These are phyloP conservation scores for Ochropleura leucogaster DNA, from an alignment of 2,888 invertebrate genomes.

Conservation along the genomic window DNA sequence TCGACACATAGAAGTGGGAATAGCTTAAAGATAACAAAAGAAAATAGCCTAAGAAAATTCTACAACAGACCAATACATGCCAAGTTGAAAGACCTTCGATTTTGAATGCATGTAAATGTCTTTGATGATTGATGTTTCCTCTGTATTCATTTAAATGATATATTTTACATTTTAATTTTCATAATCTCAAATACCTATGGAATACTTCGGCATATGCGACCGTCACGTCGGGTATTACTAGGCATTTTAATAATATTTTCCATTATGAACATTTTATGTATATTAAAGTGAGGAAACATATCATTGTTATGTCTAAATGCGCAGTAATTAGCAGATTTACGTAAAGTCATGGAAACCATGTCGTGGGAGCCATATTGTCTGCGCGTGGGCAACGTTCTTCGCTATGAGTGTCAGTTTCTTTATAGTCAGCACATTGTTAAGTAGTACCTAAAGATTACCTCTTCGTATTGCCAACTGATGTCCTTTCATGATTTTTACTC, in stretches of 20 bases:
- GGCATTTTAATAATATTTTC: constrained; percentile 63
- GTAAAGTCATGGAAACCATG: constrained; percentile 88
- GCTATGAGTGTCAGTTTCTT: constrained; percentile 66
- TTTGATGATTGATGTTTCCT: constrained; percentile 27
- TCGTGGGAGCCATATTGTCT: constrained; percentile 87
- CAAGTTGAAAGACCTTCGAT: constrained; percentile 39
- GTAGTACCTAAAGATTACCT: constrained; percentile 65
- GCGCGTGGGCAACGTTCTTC: constrained; percentile 57
- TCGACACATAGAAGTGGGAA: neutral
- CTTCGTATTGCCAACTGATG: constrained; percentile 76
- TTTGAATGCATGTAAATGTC: constrained; percentile 37
- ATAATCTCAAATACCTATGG: constrained; percentile 2
- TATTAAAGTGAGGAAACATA: constrained; percentile 77
- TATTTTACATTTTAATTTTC: neutral
- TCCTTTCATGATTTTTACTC: constrained; percentile 78
- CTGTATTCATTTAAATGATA: constrained; percentile 17
- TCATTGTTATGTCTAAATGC: constrained; percentile 81
- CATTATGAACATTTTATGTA: constrained; percentile 66
- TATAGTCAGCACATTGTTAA: constrained; percentile 73
- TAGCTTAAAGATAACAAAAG: constrained; percentile 3
- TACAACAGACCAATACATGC: constrained; percentile 4
- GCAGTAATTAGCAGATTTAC: constrained; percentile 85
- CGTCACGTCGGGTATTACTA: constrained; percentile 16
- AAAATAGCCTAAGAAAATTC: constrained; percentile 20
- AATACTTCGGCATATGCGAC: neutral